Evolutionary conservation across 2,113 vertebrate species (phyloP).

Genomic region (Caretta caretta): DNA sequence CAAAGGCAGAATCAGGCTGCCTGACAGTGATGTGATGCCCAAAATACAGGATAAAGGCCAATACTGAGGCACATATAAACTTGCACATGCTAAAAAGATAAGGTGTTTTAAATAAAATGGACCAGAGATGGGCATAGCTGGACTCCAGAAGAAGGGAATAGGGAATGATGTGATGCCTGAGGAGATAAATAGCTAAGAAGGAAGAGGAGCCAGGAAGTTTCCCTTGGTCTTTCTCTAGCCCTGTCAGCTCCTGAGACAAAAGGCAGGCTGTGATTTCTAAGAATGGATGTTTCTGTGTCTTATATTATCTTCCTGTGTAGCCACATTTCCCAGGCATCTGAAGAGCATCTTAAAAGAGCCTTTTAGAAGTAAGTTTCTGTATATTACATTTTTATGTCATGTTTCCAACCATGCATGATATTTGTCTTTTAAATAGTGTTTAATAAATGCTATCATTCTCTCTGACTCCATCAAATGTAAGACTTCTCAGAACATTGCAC

Average conservation of each 20-base stretch:
- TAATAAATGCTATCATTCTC: slow-evolving; percentile 65
- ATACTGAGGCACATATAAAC: neutral
- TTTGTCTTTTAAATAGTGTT: slow-evolving; percentile 37
- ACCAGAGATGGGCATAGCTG: neutral
- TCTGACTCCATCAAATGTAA: slow-evolving; percentile 41
- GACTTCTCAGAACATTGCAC: slow-evolving; percentile 59
- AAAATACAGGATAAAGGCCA: slow-evolving; percentile 2
- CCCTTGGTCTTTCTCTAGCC: slow-evolving; percentile 6
- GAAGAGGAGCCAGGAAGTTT: neutral
- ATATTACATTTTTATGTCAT: slow-evolving; percentile 50
- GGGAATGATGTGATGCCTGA: neutral
- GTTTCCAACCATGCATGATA: slow-evolving; percentile 30
- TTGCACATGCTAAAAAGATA: neutral
- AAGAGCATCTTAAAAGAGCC: slow-evolving; percentile 47
- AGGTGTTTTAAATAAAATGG: neutral
- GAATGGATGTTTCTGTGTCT: slow-evolving; percentile 44
- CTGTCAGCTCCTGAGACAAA: slow-evolving; percentile 1
- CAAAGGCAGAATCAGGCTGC: neutral
- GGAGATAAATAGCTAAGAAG: slow-evolving; percentile 6
- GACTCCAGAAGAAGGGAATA: neutral
- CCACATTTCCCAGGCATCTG: slow-evolving; percentile 1
- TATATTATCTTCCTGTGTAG: slow-evolving; percentile 36
- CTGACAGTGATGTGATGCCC: neutral
- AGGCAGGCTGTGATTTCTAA: slow-evolving; percentile 36
- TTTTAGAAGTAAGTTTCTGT: slow-evolving; percentile 23